These are phyloP conservation scores for Oreochromis tanganicae DNA, from an alignment of 2,113 vertebrate species.

Conservation along the genomic window DNA sequence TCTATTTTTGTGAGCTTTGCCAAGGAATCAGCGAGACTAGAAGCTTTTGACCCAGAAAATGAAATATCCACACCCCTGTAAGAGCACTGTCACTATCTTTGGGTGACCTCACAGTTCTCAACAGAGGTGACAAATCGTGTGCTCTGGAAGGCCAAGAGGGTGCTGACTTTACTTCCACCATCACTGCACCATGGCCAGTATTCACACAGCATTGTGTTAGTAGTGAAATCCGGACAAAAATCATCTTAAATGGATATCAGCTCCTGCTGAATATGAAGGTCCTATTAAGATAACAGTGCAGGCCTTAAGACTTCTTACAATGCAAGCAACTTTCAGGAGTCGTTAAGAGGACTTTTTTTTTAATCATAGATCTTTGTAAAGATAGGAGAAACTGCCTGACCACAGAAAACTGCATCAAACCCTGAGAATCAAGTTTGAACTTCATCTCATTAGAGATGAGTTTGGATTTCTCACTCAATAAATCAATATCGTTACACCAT, in stretches of 20 bases:
- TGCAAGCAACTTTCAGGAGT: background rate
- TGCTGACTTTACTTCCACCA: background rate
- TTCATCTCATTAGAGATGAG: conserved; percentile 3
- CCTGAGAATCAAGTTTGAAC: background rate
- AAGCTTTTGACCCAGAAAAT: conserved; percentile 38
- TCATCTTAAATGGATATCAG: background rate
- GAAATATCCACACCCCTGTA: background rate
- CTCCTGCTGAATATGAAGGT: background rate
- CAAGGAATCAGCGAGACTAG: background rate
- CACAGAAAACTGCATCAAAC: background rate
- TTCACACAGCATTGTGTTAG: background rate
- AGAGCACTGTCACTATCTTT: background rate
- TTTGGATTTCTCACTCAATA: conserved; percentile 5
- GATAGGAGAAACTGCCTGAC: background rate
- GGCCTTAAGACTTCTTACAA: background rate
- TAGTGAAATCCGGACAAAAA: background rate
- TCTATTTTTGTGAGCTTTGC: background rate
- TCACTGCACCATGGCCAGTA: background rate
- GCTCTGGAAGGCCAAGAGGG: background rate
- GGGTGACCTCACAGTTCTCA: conserved; percentile 6
- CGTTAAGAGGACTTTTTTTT: background rate
- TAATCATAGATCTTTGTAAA: background rate
- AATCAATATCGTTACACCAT: conserved; percentile 10
- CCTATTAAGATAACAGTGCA: background rate
- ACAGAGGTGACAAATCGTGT: background rate